Evolutionary conservation across 2,888 invertebrate species (phyloP).

Genomic region (Tetragnatha montana): DNA sequence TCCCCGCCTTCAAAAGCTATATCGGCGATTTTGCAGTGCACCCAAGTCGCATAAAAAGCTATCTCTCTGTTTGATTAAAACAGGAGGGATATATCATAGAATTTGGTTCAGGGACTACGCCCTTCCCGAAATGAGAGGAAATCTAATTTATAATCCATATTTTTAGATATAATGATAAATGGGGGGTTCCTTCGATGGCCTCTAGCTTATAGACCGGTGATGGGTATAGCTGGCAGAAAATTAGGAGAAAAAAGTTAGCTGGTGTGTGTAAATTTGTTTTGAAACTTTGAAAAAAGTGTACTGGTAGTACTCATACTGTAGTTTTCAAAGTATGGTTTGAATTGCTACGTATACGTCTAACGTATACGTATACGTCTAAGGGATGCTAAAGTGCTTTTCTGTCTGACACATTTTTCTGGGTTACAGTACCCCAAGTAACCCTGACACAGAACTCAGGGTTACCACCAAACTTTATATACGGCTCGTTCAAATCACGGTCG

Average conservation of each 20-base stretch:
- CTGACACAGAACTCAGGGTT: too few relatives aligned
- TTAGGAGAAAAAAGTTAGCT: too few relatives aligned
- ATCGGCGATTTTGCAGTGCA: conserved; percentile 17
- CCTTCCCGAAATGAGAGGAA: conserved; percentile 44
- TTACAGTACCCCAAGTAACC: too few relatives aligned
- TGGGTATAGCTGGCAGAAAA: neutral
- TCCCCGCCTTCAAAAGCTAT: neutral
- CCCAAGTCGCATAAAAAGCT: conserved; percentile 38
- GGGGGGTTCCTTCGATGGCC: neutral
- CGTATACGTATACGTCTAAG: too few relatives aligned
- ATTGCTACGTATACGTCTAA: too few relatives aligned
- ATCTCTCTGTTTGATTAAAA: conserved; percentile 62
- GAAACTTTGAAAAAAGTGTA: neutral
- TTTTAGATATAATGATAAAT: conserved; percentile 62
- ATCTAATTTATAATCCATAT: conserved; percentile 65
- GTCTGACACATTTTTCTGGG: too few relatives aligned
- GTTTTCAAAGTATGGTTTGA: neutral
- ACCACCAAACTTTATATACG: too few relatives aligned
- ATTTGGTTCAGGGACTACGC: conserved; percentile 45
- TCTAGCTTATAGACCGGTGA: too few relatives aligned
- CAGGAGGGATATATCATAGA: conserved; percentile 51
- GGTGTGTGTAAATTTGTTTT: neutral
- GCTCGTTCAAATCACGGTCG: too few relatives aligned
- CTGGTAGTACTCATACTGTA: neutral
- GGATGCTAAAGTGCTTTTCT: too few relatives aligned